phyloP scores from a whole-genome alignment of 2,113 vertebrate species.

The Chaetodon trifascialis region DNA sequence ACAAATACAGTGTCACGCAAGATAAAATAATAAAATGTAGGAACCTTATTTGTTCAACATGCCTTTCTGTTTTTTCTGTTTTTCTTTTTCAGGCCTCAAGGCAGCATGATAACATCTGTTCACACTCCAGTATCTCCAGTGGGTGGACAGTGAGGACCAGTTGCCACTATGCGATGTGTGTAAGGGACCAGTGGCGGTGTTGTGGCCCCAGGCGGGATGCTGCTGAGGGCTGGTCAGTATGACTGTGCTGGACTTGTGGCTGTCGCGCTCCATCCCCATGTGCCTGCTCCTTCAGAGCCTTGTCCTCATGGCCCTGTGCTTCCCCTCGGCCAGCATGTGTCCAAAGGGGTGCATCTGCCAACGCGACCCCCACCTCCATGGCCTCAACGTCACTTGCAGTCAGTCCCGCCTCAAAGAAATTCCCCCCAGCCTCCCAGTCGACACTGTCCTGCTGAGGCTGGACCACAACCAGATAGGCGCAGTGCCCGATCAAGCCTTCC shows the following conservation, averaged over 20 bases:
- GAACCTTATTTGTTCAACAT: neutral
- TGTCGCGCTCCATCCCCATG: constrained; percentile 98
- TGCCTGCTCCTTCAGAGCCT: constrained; percentile 98
- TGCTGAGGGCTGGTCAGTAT: constrained; percentile 92
- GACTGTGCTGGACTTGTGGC: constrained; percentile 98
- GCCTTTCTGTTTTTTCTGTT: constrained; percentile 53
- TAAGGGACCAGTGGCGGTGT: constrained; percentile 71
- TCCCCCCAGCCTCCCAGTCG: constrained; percentile 93
- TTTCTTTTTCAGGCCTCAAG: constrained; percentile 65
- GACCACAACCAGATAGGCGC: constrained; percentile 98
- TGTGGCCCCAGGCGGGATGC: constrained; percentile 90
- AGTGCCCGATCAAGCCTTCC: constrained; percentile 96
- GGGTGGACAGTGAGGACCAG: constrained; percentile 47
- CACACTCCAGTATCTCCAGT: constrained; percentile 16
- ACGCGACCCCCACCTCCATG: constrained; percentile 86
- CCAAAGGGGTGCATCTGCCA: constrained; percentile 96
- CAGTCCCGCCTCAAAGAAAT: constrained; percentile 97
- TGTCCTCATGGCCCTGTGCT: constrained; percentile 98
- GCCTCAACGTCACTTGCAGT: constrained; percentile 96
- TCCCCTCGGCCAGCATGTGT: constrained; percentile 98
- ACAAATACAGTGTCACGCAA: neutral
- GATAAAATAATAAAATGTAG: neutral
- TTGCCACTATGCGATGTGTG: constrained; percentile 66
- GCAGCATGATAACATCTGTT: constrained; percentile 59
- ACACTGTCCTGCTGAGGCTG: constrained; percentile 93